Evolutionary conservation across 2,113 vertebrate genomes (phyloP).

Genomic region (Coryphaenoides rupestris): DNA sequence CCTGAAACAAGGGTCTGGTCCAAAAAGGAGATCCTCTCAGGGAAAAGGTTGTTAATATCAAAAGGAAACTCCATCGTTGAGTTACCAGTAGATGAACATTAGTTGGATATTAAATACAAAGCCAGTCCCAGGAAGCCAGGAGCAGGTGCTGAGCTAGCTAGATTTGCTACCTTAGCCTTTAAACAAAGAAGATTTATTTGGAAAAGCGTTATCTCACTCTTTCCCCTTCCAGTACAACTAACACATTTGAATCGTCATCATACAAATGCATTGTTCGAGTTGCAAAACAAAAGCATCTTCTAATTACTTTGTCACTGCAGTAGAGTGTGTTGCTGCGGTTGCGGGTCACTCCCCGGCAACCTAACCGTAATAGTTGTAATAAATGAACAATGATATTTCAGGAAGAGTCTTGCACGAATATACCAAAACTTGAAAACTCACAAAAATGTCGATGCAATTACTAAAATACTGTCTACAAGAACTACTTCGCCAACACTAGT

Average conservation of each 20-base stretch:
- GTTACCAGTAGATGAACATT: background rate
- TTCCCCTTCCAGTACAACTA: too few species aligned
- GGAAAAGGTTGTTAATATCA: slow-evolving; percentile 67
- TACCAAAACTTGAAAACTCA: too few species aligned
- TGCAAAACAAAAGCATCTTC: background rate
- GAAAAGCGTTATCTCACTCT: too few species aligned
- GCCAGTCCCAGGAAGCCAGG: too few species aligned
- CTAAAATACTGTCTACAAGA: too few species aligned
- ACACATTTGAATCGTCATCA: background rate
- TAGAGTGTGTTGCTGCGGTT: slow-evolving; percentile 32
- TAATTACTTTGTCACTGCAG: slow-evolving; percentile 24
- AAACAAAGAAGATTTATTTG: too few species aligned
- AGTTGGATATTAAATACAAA: background rate
- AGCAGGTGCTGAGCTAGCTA: slow-evolving; percentile 19
- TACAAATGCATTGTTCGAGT: background rate
- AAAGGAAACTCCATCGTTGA: slow-evolving; percentile 68
- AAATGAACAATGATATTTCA: background rate
- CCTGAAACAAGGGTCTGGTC: slow-evolving; percentile 63
- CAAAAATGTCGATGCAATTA: too few species aligned
- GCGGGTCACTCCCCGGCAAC: slow-evolving; percentile 35
- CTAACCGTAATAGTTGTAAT: slow-evolving; percentile 37
- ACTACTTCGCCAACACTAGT: too few species aligned
- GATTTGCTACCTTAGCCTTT: background rate
- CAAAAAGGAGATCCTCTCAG: slow-evolving; percentile 67
- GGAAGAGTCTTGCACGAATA: too few species aligned